Evolutionary conservation across 2,113 vertebrate genomes (phyloP).

Genomic region (Seriola aureovittata): DNA sequence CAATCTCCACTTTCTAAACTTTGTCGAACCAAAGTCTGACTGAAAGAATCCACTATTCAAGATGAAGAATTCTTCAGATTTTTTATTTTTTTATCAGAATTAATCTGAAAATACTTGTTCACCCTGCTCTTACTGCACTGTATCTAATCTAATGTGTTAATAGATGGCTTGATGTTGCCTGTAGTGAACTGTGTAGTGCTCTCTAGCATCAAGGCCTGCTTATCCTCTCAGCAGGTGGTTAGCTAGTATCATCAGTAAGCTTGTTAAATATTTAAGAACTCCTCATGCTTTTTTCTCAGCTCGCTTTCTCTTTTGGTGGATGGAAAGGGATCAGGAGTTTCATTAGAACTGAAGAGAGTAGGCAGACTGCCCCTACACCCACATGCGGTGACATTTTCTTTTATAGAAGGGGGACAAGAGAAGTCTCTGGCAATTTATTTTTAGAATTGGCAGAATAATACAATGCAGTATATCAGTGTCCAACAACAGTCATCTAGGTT

Average conservation of each 20-base stretch:
- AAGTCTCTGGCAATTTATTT: not conserved
- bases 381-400: not conserved
- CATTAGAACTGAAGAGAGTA: not conserved
- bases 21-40: not conserved
- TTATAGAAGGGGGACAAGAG: not conserved
- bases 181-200: slow-evolving; percentile 36
- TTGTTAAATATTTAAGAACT: slow-evolving; percentile 64
- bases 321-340: slow-evolving; percentile 7
- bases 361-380: not conserved
- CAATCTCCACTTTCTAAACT: not conserved
- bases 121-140: not conserved
- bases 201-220: slow-evolving; percentile 39
- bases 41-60: not conserved
- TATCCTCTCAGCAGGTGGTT: slow-evolving; percentile 49
- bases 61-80: not conserved
- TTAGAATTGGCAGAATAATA: not conserved
- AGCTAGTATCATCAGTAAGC: slow-evolving; percentile 65
- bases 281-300: slow-evolving; percentile 26
- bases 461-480: not conserved
- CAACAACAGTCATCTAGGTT: not conserved
- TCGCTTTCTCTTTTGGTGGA: slow-evolving; percentile 24
- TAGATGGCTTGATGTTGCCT: slow-evolving; percentile 13
- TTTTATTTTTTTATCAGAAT: not conserved
- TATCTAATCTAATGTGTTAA: not conserved
- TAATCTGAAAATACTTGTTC: not conserved